Evolutionary conservation across 2,113 vertebrate genomes (phyloP), one percentile per base, ranked within the genome.

Genomic region (Pelodiscus sinensis): DNA sequence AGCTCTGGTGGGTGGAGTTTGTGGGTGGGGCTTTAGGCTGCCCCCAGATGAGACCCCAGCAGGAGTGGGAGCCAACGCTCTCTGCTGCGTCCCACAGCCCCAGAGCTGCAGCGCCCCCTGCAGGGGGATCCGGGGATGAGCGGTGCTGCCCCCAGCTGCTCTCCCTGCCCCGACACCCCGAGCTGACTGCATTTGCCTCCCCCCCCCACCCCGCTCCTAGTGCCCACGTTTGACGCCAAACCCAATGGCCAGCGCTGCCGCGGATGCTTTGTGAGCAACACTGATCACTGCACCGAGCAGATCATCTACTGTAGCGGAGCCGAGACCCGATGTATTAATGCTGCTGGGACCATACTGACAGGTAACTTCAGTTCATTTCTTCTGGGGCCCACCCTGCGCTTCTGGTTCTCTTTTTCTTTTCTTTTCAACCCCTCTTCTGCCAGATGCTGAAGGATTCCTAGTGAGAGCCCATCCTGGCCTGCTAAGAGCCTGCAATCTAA

Each of bases 271-370:
- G 5, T 31, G 27, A 44, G 44, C 44, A 0, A 14, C 6, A 1
- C 6, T 31, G 27, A 13, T 7, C 13, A 16, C 13, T 65, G 60
- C 60, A 29, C 2, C 8, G 60, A 31, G 7, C 4, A 31, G 60
- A 65, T 6, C 60, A 14, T 4, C 15, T 2, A 65, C 2, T 65
- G 60, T 6, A 15, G 13, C 3, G 27, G 60, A 4, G 27, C 14
- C 7, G 60, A 65, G 29, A 16, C 60, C 60, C 29, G 2, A 13
- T 60, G 58, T 60, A 10, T 60, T 9, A 1, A 60, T 1, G 10
- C 10, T 5, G 25, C 4, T 11, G 58, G 10, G 58, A 31, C 27
- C 3, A 2, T 31, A 5, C 2, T 3, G 3, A 8, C 1, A 6
- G 60, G 29, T 31, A 65, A 65, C 14, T 3, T 16, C 29, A 1